Base-by-base conservation (phyloP, 2,888 invertebrate genomes). In the Mesoligia furuncula region DNA sequence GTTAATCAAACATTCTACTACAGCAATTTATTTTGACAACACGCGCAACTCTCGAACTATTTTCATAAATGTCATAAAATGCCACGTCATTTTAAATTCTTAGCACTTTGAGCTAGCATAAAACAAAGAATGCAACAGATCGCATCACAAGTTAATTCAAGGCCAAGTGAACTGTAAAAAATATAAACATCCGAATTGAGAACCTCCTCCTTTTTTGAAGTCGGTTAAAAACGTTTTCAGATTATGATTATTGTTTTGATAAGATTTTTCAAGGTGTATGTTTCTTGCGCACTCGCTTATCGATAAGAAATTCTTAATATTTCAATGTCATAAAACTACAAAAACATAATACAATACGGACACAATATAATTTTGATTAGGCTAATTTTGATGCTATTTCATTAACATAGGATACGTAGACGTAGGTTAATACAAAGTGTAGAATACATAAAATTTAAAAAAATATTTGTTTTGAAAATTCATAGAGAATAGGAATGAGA, bases 181-280 rank as follows among this genome's bases (percentile, higher is more conserved):
- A 45, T 45, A 45, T 45, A 45, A 45, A 45, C 45, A 45, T 45
- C 45, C 4, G 45, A 42, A 42, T 42, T 42, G 42, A 42, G 13
- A 42, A 45, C 13, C 45, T 45, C 45, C 45, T 45, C 31, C 31
- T 31, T 31, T 31, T 31, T 31, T 31, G 31, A 31, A 31, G 31
- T 31, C 31, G 31, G 31, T 31, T 31, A 31, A 31, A 31, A 31
- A 31, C 4, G 31, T 31, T 31, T 31, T 31, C 31, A 4, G 31
- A 31, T 31, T 31, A 31, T 3, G 31, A 31, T 31, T 31, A 31
- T 31, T 94, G 92, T 93, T 93, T 93, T 93, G 95, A 95, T 95
- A 95, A 94, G 93, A 91, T 89, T 92, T 89, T 92, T 92, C 92
- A 93, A 93, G 92, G 92, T 92, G 90, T 89, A 88, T 75, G 83